phyloP scores from a whole-genome alignment of 2,113 vertebrate genomes.

The Ammospiza nelsoni region DNA sequence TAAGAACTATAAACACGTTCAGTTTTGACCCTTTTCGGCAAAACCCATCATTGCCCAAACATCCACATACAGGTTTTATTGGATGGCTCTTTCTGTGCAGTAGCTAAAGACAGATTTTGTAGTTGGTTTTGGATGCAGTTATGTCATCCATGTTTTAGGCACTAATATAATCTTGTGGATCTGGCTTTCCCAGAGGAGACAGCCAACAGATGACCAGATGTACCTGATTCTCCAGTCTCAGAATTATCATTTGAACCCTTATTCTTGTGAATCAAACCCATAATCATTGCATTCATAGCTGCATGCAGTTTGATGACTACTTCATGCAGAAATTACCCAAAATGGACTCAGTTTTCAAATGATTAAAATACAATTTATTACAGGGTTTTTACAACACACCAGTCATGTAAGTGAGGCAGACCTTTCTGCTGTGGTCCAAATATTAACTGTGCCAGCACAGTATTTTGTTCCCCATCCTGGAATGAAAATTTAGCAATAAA shows the following conservation, averaged over 20 bases:
- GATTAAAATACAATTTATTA: neutral
- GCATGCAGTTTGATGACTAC: neutral
- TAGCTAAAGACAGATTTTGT: neutral
- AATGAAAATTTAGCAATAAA: conserved; percentile 53
- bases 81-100: rapidly evolving
- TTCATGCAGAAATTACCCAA: neutral
- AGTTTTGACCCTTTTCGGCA: neutral
- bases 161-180: neutral
- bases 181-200: neutral
- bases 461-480: conserved; percentile 1
- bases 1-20: neutral
- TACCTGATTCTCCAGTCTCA: neutral
- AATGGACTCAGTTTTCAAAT: neutral
- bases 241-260: neutral
- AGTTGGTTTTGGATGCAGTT: neutral
- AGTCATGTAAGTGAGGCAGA: neutral
- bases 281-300: neutral
- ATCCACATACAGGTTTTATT: neutral
- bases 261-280: neutral
- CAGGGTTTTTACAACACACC: neutral
- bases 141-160: neutral
- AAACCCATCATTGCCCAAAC: neutral
- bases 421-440: neutral
- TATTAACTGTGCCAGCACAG: conserved; percentile 3
- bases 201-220: neutral